Evolutionary conservation across 2,888 invertebrate genomes (phyloP), one percentile per base, ranked within the genome.

Genomic region (Andrena fulva): DNA sequence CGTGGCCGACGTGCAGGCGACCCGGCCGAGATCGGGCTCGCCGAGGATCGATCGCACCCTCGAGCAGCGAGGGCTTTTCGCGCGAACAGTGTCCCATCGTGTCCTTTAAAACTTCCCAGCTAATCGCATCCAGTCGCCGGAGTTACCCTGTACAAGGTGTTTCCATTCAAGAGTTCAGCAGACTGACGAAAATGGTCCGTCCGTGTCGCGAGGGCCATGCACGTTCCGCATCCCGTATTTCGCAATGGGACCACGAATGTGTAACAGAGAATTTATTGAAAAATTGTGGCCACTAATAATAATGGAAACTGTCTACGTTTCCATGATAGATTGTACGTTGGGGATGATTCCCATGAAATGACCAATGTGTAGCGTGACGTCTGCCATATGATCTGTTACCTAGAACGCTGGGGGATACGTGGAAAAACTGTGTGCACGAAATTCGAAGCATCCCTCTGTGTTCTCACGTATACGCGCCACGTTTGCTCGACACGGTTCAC

Each of bases 401-500:
- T 33, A 8, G n/a, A 0, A n/a, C 33, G 20, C 20, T 8, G 0
- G 62, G 33, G 20, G 8, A 20, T 20, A 35, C 27, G n/a, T 12
- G 29, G 52, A 29, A 42, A 64, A 50, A n/a, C 2, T 3, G n/a
- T 16, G 59, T 7, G n/a, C 29, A 31, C 29, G 48, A 71, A 71
- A 71, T 59, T 50, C 10, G 20, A 60, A 7, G 12, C 29, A 20
- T 54, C 12, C 56, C 50, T 10, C 31, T n/a, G 31, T 50, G 33
- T 54, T 72, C 8, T 8, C 48, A 7, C 42, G 16, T 12, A 31
- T 12, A 52, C 16, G 54, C 54, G 54, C 50, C 7, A n/a, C 27
- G 50, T 70, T 75, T 52, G 29, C 50, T n/a, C 60, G 60, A 74
- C 29, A 52, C 60, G 52, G 62, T 54, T 70, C 70, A 16, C 62